Percentiles rank a stretch among this genome's conserved stretches.
Evolutionary conservation across 2,797 vertebrate genomes (phyloP).

Genomic region (Aythya fuligula): DNA sequence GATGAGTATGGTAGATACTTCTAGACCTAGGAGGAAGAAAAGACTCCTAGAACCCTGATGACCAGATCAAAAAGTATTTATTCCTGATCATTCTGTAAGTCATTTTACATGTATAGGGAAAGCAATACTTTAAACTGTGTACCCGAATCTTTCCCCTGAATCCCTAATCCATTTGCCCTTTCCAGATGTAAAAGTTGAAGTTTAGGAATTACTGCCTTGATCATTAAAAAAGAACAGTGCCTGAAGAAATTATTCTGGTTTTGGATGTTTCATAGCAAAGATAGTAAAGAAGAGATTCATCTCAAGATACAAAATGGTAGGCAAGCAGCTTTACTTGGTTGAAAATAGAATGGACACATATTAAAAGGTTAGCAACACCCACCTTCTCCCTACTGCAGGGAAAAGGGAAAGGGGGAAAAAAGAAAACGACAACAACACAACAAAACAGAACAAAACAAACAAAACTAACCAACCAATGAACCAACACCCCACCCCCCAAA

Average conservation of each 20-base stretch:
- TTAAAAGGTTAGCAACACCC: constrained; percentile 1
- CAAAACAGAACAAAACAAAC: no score
- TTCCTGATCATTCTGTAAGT: neutral
- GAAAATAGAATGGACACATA: neutral
- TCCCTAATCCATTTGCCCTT: neutral
- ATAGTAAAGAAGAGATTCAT: neutral
- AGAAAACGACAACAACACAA: neutral
- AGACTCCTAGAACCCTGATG: neutral
- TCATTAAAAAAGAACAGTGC: neutral
- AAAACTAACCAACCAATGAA: no score
- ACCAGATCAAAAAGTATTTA: neutral
- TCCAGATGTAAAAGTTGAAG: neutral
- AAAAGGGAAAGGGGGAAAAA: neutral
- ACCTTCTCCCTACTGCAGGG: neutral
- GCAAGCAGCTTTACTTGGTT: neutral
- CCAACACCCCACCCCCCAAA: no score
- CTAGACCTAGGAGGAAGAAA: neutral
- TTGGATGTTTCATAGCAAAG: neutral
- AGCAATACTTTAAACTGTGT: neutral
- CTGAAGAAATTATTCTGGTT: constrained; percentile 2
- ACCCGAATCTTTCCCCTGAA: neutral
- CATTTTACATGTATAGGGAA: neutral
- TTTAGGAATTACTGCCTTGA: neutral
- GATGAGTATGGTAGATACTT: neutral
- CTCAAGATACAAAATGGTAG: neutral